These are phyloP conservation scores for Otolemur garnettii DNA, from an alignment of 2,113 vertebrate species.

Conservation along the genomic window DNA sequence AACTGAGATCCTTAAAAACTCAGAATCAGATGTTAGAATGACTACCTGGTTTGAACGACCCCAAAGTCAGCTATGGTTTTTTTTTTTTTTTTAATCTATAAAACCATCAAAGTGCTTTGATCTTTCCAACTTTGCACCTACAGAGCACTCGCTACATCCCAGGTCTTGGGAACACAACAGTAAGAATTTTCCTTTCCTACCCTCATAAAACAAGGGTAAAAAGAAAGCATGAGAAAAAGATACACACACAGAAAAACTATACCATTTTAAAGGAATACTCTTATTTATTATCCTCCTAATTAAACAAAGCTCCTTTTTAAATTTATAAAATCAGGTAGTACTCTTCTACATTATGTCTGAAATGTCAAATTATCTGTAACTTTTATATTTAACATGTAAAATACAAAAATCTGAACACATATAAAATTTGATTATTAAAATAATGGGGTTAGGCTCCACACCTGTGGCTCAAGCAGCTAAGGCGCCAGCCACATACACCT, in stretches of 20 bases:
- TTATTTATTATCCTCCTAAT: neutral
- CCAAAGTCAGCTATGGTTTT: neutral
- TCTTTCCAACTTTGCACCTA: neutral
- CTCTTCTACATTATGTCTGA: neutral
- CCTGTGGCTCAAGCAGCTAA: no score
- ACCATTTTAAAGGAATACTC: neutral
- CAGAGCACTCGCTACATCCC: neutral
- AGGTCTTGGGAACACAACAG: neutral
- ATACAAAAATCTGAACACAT: neutral
- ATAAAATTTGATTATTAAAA: neutral
- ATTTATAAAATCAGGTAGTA: neutral
- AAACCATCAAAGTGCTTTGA: neutral
- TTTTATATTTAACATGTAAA: neutral
- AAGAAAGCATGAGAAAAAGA: neutral
- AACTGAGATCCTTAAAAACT: neutral
- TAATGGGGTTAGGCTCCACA: neutral
- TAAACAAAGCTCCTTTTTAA: neutral
- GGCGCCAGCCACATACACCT: no score
- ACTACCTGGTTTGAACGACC: neutral
- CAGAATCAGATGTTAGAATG: neutral
- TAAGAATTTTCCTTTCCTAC: neutral
- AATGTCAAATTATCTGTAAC: conserved; percentile 6
- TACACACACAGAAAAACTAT: neutral
- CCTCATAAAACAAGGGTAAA: neutral
- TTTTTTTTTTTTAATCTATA: neutral